phyloP scores from a whole-genome alignment of 2,888 invertebrate genomes.

The Drosophila ezoana region DNA sequence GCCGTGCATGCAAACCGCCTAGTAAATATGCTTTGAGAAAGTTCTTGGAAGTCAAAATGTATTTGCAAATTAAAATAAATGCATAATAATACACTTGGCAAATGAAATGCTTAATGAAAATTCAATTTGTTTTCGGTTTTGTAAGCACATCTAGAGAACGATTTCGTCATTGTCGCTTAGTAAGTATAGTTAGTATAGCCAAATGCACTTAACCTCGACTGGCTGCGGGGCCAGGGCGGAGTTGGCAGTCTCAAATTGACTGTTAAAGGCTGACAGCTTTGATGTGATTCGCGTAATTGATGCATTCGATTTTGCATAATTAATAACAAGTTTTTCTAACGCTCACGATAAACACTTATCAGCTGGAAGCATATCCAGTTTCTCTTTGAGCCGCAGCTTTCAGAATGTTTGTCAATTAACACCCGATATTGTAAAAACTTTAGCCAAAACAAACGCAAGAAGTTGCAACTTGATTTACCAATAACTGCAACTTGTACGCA shows the following conservation, averaged over 20 bases:
- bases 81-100: slow-evolving; percentile 1
- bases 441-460: slow-evolving; percentile 10
- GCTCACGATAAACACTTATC: background rate
- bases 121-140: slow-evolving; percentile 12
- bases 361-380: background rate
- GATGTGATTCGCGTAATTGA: slow-evolving; percentile 32
- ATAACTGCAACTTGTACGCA: background rate
- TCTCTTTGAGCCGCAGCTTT: slow-evolving; percentile 10
- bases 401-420: slow-evolving; percentile 48
- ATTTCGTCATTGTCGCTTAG: slow-evolving; percentile 35
- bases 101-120: slow-evolving; percentile 21
- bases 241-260: slow-evolving; percentile 9
- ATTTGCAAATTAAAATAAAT: background rate
- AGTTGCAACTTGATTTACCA: slow-evolving; percentile 29
- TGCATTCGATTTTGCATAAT: slow-evolving; percentile 47
- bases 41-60: too few relatives aligned
- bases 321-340: slow-evolving; percentile 33
- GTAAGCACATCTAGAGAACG: slow-evolving; percentile 22
- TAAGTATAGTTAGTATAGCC: slow-evolving; percentile 13
- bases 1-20: background rate
- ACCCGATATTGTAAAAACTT: slow-evolving; percentile 2
- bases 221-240: background rate
- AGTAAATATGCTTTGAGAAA: too few relatives aligned
- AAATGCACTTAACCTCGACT: slow-evolving; percentile 42
- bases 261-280: slow-evolving; percentile 33